These are phyloP conservation scores for Ptyas mucosa DNA, from an alignment of 2,113 vertebrate genomes.

Conservation along the genomic window DNA sequence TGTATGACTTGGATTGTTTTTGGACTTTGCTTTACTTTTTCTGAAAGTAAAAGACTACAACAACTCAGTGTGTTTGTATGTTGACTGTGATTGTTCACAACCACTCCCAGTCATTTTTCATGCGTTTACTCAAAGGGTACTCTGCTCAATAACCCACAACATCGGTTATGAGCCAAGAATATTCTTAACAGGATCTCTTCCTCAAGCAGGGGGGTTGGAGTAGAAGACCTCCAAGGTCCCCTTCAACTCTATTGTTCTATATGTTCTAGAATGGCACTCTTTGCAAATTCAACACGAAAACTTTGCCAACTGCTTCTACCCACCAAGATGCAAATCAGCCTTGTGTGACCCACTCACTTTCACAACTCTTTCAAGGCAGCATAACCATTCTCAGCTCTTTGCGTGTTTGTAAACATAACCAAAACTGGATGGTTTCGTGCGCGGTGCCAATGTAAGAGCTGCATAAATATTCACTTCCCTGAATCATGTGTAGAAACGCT, in stretches of 20 bases:
- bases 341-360: not conserved
- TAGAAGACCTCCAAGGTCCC: not conserved
- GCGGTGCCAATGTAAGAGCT: not conserved
- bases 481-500: not conserved
- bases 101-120: too few relatives aligned
- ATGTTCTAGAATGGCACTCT: not conserved
- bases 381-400: not conserved
- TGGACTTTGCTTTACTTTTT: too few relatives aligned
- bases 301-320: not conserved
- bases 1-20: too few relatives aligned
- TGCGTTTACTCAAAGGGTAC: too few relatives aligned
- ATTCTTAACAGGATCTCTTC: not conserved
- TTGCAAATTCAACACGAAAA: not conserved
- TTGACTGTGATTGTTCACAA: too few relatives aligned
- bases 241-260: not conserved
- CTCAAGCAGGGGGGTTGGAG: not conserved
- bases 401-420: not conserved
- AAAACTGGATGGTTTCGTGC: not conserved
- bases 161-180: too few relatives aligned
- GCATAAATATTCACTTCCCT: not conserved
- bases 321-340: not conserved
- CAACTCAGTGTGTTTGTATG: too few relatives aligned
- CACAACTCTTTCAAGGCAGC: not conserved
- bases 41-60: too few relatives aligned
- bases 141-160: too few relatives aligned